Base-by-base conservation (phyloP, 2,113 vertebrate species). In the Eidolon helvum region DNA sequence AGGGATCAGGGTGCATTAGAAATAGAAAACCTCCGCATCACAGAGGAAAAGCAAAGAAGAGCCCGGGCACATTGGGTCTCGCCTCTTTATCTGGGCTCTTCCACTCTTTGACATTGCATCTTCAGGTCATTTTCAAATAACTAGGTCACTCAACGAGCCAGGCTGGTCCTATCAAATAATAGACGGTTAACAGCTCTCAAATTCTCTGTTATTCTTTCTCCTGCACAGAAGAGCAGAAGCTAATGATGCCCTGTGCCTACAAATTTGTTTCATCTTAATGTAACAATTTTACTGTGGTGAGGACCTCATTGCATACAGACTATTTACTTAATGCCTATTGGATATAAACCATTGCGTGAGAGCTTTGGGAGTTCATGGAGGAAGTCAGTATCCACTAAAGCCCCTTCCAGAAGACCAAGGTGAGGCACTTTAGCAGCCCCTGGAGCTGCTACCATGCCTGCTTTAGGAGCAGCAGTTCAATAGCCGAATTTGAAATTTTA, bases 371-470 rank as follows among this genome's bases (percentile, higher is more conserved):
- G 9, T 59, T 94, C 45, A 61, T 18, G 48, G 16, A 26, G 61
- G 9, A 91, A 15, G 24, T 35, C 21, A 40, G 1, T 35, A 28
- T 57, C 26, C 15, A 50, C 45, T 35, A 5, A 1, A 40, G 7
- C 22, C 48, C 8, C 11, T 78, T 84, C 78, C 18, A 33, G 33
- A 48, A 79, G n/a, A 69, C 48, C 10, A 61, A 7, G 28, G 5
- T 35, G 15, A 89, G 30, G 3, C 0, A 0, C 7, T 71, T 30
- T 30, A 24, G 12, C 5, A 69, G 21, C 0, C 26, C 59, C 12
- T 24, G 30, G 66, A 61, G 19, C 43, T 40, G 22, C 14, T 43
- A 9, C 33, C 33, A 30, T 35, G 45, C 2, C n/a, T 59, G 10
- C 63, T 61, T 43, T 65, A 35, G 40, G n/a, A 84, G 5, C 10